phyloP scores from a whole-genome alignment of 2,888 invertebrate species.

The Papilio elwesi region DNA sequence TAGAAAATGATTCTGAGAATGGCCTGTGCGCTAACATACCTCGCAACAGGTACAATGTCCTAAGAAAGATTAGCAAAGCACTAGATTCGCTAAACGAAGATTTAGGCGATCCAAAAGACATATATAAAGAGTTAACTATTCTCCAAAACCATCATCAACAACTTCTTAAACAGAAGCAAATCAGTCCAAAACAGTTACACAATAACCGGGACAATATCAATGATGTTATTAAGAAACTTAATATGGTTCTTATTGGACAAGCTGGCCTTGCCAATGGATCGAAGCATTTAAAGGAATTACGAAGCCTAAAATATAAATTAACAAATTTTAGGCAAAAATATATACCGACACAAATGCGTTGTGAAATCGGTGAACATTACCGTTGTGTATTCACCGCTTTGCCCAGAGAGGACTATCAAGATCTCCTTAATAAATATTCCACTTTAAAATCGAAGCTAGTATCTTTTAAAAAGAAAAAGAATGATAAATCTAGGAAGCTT shows the following conservation, averaged over 20 bases:
- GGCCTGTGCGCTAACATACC: constrained; percentile 58
- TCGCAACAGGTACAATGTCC: constrained; percentile 62
- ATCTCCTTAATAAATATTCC: constrained; percentile 65
- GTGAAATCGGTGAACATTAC: constrained; percentile 80
- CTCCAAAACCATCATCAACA: constrained; percentile 75
- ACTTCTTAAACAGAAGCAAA: constrained; percentile 63
- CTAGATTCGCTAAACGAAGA: constrained; percentile 70
- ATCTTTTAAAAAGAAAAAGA: constrained; percentile 50
- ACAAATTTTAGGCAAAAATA: constrained; percentile 59
- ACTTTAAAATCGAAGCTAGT: constrained; percentile 45
- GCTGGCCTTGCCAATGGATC: constrained; percentile 82
- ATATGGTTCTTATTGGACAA: constrained; percentile 85
- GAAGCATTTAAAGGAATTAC: constrained; percentile 72
- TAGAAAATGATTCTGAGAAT: constrained; percentile 24
- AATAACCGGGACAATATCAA: constrained; percentile 73
- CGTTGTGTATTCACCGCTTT: constrained; percentile 78
- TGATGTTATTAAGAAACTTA: constrained; percentile 74
- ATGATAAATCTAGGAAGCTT: constrained; percentile 51
- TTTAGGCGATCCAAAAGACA: constrained; percentile 77
- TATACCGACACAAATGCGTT: constrained; percentile 69
- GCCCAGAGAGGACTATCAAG: constrained; percentile 69
- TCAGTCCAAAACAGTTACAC: constrained; percentile 61
- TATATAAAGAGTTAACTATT: constrained; percentile 72
- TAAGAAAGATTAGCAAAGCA: constrained; percentile 64
- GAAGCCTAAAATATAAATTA: constrained; percentile 64